phyloP scores from a whole-genome alignment of 2,888 invertebrate species.

The Glyphotaelius pellucidus region DNA sequence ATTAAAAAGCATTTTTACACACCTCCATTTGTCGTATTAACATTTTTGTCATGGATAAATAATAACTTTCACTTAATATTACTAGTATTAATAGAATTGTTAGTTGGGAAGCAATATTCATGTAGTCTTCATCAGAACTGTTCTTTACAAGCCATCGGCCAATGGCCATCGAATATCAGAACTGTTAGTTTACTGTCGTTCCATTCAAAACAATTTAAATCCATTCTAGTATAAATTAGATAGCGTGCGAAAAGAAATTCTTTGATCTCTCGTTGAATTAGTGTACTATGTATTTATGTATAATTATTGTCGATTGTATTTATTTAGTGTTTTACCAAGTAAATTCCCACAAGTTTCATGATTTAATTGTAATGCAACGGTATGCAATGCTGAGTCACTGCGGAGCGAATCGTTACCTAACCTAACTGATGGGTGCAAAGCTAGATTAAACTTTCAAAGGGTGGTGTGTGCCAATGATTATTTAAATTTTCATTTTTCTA shows the following conservation, averaged over 20 bases:
- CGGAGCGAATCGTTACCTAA: neutral
- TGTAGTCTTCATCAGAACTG: neutral
- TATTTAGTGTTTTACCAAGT: slow-evolving; percentile 15
- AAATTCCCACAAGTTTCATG: neutral
- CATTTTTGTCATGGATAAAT: slow-evolving; percentile 19
- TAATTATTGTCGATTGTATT: slow-evolving; percentile 28
- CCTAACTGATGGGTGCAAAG: neutral
- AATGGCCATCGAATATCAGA: neutral
- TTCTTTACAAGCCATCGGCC: neutral
- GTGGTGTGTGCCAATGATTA: slow-evolving; percentile 52
- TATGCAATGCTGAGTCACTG: neutral
- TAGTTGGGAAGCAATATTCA: slow-evolving; percentile 50
- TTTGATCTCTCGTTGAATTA: slow-evolving; percentile 53
- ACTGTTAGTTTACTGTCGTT: slow-evolving; percentile 34
- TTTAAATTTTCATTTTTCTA: slow-evolving; percentile 35
- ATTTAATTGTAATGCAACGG: neutral
- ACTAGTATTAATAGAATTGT: slow-evolving; percentile 38
- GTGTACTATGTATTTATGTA: slow-evolving; percentile 20
- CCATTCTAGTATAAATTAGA: slow-evolving; percentile 42
- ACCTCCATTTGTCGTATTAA: slow-evolving; percentile 29
- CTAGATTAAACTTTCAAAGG: slow-evolving; percentile 30
- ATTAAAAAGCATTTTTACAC: slow-evolving; percentile 41
- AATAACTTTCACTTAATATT: slow-evolving; percentile 25
- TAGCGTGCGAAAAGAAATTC: slow-evolving; percentile 46
- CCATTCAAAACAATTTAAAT: slow-evolving; percentile 39